Evolutionary conservation across 1,140 invertebrate species (phyloP).

Genomic region (Musca vetustissima): DNA sequence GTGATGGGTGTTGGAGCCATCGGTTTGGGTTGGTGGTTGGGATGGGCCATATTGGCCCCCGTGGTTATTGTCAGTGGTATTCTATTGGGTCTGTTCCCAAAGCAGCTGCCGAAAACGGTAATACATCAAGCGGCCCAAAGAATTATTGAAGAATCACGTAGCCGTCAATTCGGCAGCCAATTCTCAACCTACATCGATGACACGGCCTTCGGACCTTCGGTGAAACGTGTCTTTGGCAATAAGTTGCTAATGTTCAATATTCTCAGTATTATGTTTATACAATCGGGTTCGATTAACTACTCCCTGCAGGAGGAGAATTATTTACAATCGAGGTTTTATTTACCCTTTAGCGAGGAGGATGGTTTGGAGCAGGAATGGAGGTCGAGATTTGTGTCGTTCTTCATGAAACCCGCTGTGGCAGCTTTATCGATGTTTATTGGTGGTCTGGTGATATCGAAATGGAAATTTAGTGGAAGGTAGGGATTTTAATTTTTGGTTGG

Average conservation of each 20-base stretch:
- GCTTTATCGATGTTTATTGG: slow-evolving; percentile 63
- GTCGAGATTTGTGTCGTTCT: slow-evolving; percentile 58
- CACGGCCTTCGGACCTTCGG: slow-evolving; percentile 59
- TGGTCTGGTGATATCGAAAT: slow-evolving; percentile 65
- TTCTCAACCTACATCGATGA: slow-evolving; percentile 50
- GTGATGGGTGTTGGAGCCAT: slow-evolving; percentile 43
- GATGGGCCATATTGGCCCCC: slow-evolving; percentile 64
- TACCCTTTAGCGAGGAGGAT: slow-evolving; percentile 60
- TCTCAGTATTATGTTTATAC: slow-evolving; percentile 60
- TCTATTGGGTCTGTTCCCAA: slow-evolving; percentile 63
- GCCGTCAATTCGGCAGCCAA: slow-evolving; percentile 41
- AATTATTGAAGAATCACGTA: slow-evolving; percentile 48
- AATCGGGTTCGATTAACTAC: slow-evolving; percentile 63
- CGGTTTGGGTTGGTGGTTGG: slow-evolving; percentile 57
- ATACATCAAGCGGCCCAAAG: slow-evolving; percentile 61
- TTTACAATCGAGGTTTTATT: slow-evolving; percentile 63
- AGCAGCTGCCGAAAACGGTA: slow-evolving; percentile 59
- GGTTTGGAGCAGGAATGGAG: slow-evolving; percentile 61
- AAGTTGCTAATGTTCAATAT: slow-evolving; percentile 64
- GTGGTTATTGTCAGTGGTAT: slow-evolving; percentile 60
- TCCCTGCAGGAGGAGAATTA: slow-evolving; percentile 60
- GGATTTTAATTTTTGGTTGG: neutral
- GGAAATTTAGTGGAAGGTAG: slow-evolving; percentile 59
- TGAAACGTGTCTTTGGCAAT: slow-evolving; percentile 63
- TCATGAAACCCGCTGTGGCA: slow-evolving; percentile 65